Percentiles rank a stretch among this genome's conserved stretches.
These are phyloP conservation scores for Thereva unica DNA, from an alignment of 2,888 invertebrate species.

Conservation along the genomic window DNA sequence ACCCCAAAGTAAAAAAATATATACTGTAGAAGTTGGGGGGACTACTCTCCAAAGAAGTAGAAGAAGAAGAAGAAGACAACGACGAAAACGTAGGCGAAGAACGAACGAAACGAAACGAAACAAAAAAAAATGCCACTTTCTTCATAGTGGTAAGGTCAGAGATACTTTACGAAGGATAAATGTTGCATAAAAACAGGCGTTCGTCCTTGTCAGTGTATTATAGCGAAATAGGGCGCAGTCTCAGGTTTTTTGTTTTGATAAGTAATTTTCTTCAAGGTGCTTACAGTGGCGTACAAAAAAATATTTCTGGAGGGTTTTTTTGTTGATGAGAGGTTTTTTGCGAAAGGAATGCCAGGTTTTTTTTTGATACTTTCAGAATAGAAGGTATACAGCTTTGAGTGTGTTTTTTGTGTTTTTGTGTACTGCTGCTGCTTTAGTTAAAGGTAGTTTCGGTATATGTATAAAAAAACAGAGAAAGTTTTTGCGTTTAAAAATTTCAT, in stretches of 20 bases:
- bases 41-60: too few relatives aligned
- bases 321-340: constrained; percentile 1
- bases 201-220: neutral
- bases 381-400: constrained; percentile 9
- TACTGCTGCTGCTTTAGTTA: too few relatives aligned
- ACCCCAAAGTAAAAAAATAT: too few relatives aligned
- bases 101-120: constrained; percentile 1
- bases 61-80: too few relatives aligned
- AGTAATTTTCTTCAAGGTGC: neutral
- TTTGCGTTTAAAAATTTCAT: too few relatives aligned
- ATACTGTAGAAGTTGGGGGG: too few relatives aligned
- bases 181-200: constrained; percentile 4
- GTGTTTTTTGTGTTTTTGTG: too few relatives aligned
- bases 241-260: constrained; percentile 20
- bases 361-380: neutral
- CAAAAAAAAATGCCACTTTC: neutral
- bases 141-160: constrained; percentile 20
- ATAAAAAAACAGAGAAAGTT: too few relatives aligned
- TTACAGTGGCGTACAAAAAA: constrained; percentile 22
- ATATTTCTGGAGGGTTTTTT: neutral
- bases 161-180: neutral
- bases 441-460: too few relatives aligned
- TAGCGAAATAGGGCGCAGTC: constrained; percentile 14
- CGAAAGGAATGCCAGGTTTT: neutral
- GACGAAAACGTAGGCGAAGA: too few relatives aligned